Evolutionary conservation across 2,797 vertebrate species (phyloP).

Genomic region (Cossypha heuglini): DNA sequence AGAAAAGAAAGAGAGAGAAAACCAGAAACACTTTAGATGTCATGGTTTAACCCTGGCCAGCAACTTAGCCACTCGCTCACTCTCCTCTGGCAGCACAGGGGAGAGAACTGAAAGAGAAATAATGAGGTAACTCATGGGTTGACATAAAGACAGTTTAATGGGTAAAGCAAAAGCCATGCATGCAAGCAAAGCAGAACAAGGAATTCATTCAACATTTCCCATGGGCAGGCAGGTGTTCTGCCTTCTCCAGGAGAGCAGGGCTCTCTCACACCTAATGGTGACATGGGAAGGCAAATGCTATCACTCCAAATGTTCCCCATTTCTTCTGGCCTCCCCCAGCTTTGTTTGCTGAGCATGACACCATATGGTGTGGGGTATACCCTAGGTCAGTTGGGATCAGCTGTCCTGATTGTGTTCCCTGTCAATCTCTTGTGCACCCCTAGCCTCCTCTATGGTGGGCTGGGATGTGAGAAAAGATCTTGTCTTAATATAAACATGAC

Average conservation of each 20-base stretch:
- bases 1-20: not conserved
- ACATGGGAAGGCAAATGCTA: rapidly evolving
- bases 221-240: not conserved
- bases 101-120: not conserved
- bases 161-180: not conserved
- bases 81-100: not conserved
- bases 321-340: not conserved
- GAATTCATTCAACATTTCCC: not conserved
- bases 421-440: not conserved
- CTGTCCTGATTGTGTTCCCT: not conserved
- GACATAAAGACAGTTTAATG: not conserved
- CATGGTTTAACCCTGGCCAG: not conserved
- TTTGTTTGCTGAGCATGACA: not conserved
- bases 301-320: not conserved
- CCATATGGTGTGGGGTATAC: not conserved
- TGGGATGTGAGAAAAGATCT: not conserved
- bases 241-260: not conserved
- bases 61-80: rapidly evolving
- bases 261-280: rapidly evolving
- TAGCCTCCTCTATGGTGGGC: not conserved
- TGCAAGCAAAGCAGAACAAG: not conserved
- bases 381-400: not conserved
- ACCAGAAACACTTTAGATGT: not conserved
- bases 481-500: not conserved
- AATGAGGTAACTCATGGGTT: not conserved